Conservation (phyloP, 1,140 invertebrate genomes). For the Heterodera schachtii region DNA sequence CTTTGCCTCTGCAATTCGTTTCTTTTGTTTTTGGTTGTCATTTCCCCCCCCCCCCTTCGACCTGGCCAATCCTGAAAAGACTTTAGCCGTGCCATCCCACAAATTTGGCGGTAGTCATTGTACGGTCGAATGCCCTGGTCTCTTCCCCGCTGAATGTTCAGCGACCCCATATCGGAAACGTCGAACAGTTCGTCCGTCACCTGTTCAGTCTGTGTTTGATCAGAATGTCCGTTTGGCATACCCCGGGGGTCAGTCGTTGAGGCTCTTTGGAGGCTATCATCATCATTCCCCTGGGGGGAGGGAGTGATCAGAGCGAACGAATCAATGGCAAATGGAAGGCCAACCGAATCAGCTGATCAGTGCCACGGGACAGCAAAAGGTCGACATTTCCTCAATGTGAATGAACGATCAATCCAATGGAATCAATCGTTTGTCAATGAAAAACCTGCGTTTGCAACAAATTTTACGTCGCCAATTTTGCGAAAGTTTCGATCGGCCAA, state of each 20-base stretch:
- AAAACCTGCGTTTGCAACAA: constrained; percentile 29
- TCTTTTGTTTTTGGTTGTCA: not conserved
- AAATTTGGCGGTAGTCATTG: constrained; percentile 79
- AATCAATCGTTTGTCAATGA: not conserved
- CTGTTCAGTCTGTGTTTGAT: not conserved
- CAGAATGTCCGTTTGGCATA: constrained; percentile 1
- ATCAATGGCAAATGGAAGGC: not conserved
- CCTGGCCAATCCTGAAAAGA: constrained; percentile 76
- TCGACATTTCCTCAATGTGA: constrained; percentile 34
- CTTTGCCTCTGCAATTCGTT: constrained; percentile 42
- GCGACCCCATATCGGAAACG: constrained; percentile 39
- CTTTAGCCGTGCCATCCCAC: constrained; percentile 75
- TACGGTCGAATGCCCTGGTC: constrained; percentile 87
- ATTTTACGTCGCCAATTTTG: constrained; percentile 44
- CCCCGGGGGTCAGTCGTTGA: constrained; percentile 43
- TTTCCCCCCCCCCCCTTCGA: not conserved
- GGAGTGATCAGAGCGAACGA: not conserved
- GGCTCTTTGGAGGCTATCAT: constrained; percentile 36
- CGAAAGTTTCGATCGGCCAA: constrained; percentile 43
- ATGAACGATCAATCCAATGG: no score
- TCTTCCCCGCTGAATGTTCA: constrained; percentile 75
- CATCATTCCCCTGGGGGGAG: constrained; percentile 30
- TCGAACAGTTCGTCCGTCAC: constrained; percentile 41
- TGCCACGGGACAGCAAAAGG: constrained; percentile 32
- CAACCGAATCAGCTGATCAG: constrained; percentile 38